Base-by-base conservation (phyloP, 2,113 vertebrate species). In the Terrapene triunguis region DNA sequence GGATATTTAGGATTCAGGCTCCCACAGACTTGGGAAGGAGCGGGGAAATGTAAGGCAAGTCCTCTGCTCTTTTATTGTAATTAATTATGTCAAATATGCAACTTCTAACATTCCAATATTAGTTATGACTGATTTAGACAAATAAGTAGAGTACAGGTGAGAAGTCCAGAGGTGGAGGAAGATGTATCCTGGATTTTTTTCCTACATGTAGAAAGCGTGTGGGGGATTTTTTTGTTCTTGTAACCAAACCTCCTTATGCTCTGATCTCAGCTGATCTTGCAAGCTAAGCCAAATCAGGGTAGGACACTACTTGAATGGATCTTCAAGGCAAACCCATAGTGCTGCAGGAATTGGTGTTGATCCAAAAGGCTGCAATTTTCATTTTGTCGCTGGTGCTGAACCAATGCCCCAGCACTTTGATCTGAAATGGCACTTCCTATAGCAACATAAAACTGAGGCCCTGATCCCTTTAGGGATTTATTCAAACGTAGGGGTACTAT, bases 1-100 rank as follows among this genome's bases (percentile, higher is more conserved):
- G 84, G 79, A 79, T 94, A 92, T 65, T 93, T 93, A 42, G 48
- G 50, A 44, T 51, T 83, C 84, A 93, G 81, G 55, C 92, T n/a
- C 22, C 1, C 5, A 27, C 29, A 85, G 79, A 65, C 74, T 82
- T 74, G 32, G 21, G 78, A 12, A 92, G 89, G 50, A 44, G 22
- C 47, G 51, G 89, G 84, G 55, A 88, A 94, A 82, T 14, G 47
- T 57, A 88, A 89, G 74, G 80, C 16, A 88, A 91, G 53, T 9
- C 11, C n/a, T 72, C n/a, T 72, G 21, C 21, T n/a, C 35, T 72
- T 38, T 82, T 92, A 19, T 62, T 93, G 42, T 35, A 51, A 10
- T 76, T 93, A 55, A 82, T 79, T 27, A 13, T 92, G 85, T 44
- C 74, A 91, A 6, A 87, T 8, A 1, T 57, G 57, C 57, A 59